Evolutionary conservation across 2,888 invertebrate species (phyloP), one percentile per base, ranked within the genome.

Genomic region (Cheilosia impressa): DNA sequence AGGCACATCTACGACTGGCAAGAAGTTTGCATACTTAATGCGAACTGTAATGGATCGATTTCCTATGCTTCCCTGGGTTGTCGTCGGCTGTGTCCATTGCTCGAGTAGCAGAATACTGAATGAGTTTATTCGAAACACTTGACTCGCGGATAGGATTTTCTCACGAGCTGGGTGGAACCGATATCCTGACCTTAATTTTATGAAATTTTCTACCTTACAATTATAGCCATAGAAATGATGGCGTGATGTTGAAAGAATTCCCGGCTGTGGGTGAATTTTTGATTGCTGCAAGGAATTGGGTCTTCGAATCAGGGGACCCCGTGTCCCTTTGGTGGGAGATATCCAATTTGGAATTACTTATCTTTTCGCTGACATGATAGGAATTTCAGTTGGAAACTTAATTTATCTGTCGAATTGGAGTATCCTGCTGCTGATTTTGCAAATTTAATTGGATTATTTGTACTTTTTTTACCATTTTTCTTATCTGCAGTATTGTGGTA

Each of bases 11-110:
- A 45, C 5, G 13, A n/a, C 15, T 76, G 24, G 31, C 34, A 58
- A 52, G 47, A 43, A 45, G 57, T 60, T 58, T 68, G 76, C 66
- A 76, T 76, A 31, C 27, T 22, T 52, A 60, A 76, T 76, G n/a
- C 4, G 19, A 17, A 38, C 50, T n/a, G 1, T 13, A 58, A 24
- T 50, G 31, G 55, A 73, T 73, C 63, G 73, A 63, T 73, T 63
- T 62, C n/a, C 22, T 43, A 63, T 63, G 34, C 22, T 4, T 9
- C 34, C 38, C 2, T n/a, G 17, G 7, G 3, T 15, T 15, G 43
- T 55, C 53, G 15, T 17, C 45, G 9, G 19, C n/a, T 10, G 38
- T 27, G 52, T 60, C 27, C 45, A 43, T 31, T 43, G 10, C 62
- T 15, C 9, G 0, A 24, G 38, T 10, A 19, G 27, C 41, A n/a